Base-by-base conservation (phyloP, 2,888 invertebrate genomes). In the Polia nebulosa region DNA sequence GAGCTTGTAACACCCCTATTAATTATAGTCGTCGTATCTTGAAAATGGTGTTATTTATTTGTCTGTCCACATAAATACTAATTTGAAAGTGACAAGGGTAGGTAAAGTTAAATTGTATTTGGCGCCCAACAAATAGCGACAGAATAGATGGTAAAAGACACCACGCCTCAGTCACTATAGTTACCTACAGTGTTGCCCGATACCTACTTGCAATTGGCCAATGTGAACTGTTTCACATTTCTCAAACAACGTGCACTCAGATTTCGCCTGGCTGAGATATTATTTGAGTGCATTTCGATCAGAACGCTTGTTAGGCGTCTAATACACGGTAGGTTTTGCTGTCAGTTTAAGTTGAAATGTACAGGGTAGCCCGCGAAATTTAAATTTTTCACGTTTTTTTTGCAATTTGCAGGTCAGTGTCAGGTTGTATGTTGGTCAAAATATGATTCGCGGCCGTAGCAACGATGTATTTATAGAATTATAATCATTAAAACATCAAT, bases 231-330 rank as follows among this genome's bases (percentile, higher is more conserved):
- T 56, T 41, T 60, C 39, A 34, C 7, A 41, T 68, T 66, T 44
- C 70, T 29, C 11, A 49, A 20, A 51, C 45, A 44, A 29, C 41
- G 4, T 56, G 36, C 69, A 25, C 44, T 61, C 39, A 25, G 44
- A 56, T 56, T 45, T 36, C 49, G 13, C 51, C 4, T 29, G 25
- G 29, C 22, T 34, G 39, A 39, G 52, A 41, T 53, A 17, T 45
- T 58, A 45, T 52, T 53, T 27, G 5, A 34, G 17, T 25, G 20
- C 20, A 45, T 45, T 68, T 44, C 20, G 29, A 44, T 9, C 15
- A 36, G 4, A 29, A 39, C 20, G 13, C 32, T 52, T 47, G 7
- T 45, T 13, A 39, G 20, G 22, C 22, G 41, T 39, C 1, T 11
- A 49, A 36, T n/a, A n/a, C n/a, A n/a, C n/a, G n/a, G n/a, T n/a